phyloP scores from a whole-genome alignment of 92 coral and sea anemone genomes.

The Umimayanthus kanabou region DNA sequence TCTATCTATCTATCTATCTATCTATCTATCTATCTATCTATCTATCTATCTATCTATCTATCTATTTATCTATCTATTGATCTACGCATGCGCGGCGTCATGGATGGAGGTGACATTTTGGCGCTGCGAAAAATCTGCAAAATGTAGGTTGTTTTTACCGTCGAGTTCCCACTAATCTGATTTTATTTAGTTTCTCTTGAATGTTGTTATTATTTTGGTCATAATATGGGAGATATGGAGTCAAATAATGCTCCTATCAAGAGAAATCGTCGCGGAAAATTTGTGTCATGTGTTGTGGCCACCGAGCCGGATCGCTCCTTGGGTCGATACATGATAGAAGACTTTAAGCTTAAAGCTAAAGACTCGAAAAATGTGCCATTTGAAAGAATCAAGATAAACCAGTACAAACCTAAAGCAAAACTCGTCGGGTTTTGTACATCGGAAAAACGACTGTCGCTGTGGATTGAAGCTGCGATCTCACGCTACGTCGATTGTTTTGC shows the following conservation, averaged over 20 bases:
- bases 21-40: no score
- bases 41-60: no score
- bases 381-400: slow-evolving; percentile 29
- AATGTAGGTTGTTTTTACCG: slow-evolving; percentile 19
- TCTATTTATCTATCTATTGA: no score
- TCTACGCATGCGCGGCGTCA: not conserved
- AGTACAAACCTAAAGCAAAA: slow-evolving; percentile 45
- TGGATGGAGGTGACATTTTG: not conserved
- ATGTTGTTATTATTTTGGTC: not conserved
- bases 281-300: not conserved
- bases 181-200: not conserved
- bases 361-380: slow-evolving; percentile 48
- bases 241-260: not conserved
- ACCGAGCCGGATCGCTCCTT: slow-evolving; percentile 29
- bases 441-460: slow-evolving; percentile 22
- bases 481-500: slow-evolving; percentile 27
- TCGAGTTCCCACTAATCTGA: not conserved
- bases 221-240: slow-evolving; percentile 13
- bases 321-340: slow-evolving; percentile 32
- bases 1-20: no score
- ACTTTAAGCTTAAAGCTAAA: slow-evolving; percentile 26
- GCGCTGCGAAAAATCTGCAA: not conserved
- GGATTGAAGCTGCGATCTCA: slow-evolving; percentile 39
- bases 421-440: slow-evolving; percentile 38
- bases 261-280: not conserved